Evolutionary conservation across 2,797 vertebrate genomes (phyloP).

Genomic region (Psittacula derbiana): DNA sequence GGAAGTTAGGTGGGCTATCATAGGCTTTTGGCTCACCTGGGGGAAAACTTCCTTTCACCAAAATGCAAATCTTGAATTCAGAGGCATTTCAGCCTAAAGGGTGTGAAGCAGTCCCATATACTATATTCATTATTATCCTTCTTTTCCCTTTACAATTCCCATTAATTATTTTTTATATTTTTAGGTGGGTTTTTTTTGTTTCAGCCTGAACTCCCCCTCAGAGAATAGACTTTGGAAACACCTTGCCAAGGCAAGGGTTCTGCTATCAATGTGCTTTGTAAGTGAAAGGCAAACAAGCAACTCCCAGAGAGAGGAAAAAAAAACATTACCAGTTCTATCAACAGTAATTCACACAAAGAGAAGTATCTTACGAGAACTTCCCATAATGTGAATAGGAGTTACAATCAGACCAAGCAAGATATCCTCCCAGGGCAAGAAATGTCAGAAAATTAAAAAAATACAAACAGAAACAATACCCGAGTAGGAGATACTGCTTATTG

Average conservation of each 20-base stretch:
- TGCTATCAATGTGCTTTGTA: not conserved
- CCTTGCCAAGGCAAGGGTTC: not conserved
- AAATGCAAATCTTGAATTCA: not conserved
- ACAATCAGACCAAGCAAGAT: not conserved
- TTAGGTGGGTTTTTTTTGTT: fast-evolving
- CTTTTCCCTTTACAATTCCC: not conserved
- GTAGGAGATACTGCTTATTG: constrained; percentile 11
- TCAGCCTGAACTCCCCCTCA: not conserved
- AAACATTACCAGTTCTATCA: not conserved
- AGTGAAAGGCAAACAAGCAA: not conserved
- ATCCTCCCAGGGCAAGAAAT: not conserved
- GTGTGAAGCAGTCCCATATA: not conserved
- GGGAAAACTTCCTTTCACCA: not conserved
- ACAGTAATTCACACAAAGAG: not conserved
- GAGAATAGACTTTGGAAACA: not conserved
- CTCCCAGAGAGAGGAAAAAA: not conserved
- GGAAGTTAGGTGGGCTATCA: not conserved
- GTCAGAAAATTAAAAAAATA: not conserved
- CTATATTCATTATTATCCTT: not conserved
- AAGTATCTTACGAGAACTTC: not conserved
- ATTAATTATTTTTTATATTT: not conserved
- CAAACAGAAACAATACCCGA: not conserved
- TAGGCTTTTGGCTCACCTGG: not conserved
- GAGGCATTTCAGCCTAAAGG: not conserved
- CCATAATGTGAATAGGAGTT: not conserved